phyloP scores from a whole-genome alignment of 1,140 invertebrate genomes.

The Cydia pomonella region DNA sequence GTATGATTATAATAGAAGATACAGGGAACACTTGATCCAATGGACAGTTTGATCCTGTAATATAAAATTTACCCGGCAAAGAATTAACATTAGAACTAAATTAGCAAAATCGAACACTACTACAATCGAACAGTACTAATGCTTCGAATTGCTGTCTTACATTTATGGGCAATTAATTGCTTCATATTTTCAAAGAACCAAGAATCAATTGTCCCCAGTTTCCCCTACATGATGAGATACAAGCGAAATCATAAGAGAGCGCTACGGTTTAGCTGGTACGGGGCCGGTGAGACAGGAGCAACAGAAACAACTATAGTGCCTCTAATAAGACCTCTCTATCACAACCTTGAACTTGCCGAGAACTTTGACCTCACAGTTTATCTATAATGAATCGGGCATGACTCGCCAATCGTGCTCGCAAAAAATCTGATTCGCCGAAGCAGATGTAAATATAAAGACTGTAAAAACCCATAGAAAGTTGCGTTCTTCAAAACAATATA shows the following conservation, averaged over 20 bases:
- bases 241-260: conserved; percentile 42
- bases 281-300: conserved; percentile 85
- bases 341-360: conserved; percentile 8
- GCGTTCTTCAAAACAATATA: background rate
- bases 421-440: background rate
- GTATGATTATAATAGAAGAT: background rate
- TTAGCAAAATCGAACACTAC: too few relatives aligned
- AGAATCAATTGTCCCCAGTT: background rate
- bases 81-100: too few relatives aligned
- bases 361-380: conserved; percentile 3
- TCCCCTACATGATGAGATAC: conserved; percentile 32
- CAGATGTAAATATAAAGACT: background rate
- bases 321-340: conserved; percentile 51
- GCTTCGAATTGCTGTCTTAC: background rate
- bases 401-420: conserved; percentile 3
- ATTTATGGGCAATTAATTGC: background rate
- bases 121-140: too few relatives aligned
- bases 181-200: background rate
- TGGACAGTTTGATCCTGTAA: background rate
- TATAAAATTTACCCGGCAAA: background rate
- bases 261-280: conserved; percentile 81
- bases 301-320: conserved; percentile 69
- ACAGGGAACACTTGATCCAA: background rate
- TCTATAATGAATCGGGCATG: background rate
- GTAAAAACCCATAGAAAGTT: background rate